phyloP scores from a whole-genome alignment of 2,797 vertebrate genomes.

The Anomalospiza imberbis region DNA sequence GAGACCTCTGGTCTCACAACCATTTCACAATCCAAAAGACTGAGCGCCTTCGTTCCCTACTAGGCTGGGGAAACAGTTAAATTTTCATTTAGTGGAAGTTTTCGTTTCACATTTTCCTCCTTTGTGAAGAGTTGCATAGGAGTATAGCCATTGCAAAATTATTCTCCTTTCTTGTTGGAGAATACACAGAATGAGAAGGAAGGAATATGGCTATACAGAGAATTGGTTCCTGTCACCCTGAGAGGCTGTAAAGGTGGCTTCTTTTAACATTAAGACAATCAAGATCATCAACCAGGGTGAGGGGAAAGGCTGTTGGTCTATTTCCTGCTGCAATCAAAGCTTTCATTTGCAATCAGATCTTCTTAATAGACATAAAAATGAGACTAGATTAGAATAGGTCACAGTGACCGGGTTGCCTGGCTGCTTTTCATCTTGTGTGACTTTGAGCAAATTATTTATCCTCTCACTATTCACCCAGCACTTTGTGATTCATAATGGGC shows the following conservation, averaged over 20 bases:
- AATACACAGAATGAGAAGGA: neutral
- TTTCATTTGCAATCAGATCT: neutral
- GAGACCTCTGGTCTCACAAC: neutral
- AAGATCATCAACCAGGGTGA: neutral
- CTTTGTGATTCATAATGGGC: neutral
- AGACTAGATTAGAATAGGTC: neutral
- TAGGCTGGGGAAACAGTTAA: neutral
- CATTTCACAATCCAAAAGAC: neutral
- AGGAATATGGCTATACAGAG: neutral
- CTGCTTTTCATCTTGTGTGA: neutral
- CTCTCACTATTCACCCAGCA: neutral
- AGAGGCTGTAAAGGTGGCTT: neutral
- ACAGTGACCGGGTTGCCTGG: neutral
- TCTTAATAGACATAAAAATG: neutral
- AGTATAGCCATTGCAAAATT: neutral
- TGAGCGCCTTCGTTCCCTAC: neutral
- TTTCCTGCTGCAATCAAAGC: neutral
- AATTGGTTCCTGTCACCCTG: neutral
- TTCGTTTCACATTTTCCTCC: neutral
- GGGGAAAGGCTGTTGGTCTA: neutral
- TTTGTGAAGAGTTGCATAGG: neutral
- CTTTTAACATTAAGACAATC: neutral
- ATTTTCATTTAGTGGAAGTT: neutral
- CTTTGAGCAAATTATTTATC: neutral
- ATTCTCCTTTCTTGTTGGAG: neutral